A percentile compares a stretch with the other conserved stretches of the same genome.
Evolutionary conservation across 2,113 vertebrate genomes (phyloP).

Genomic region (Caranx melampygus): DNA sequence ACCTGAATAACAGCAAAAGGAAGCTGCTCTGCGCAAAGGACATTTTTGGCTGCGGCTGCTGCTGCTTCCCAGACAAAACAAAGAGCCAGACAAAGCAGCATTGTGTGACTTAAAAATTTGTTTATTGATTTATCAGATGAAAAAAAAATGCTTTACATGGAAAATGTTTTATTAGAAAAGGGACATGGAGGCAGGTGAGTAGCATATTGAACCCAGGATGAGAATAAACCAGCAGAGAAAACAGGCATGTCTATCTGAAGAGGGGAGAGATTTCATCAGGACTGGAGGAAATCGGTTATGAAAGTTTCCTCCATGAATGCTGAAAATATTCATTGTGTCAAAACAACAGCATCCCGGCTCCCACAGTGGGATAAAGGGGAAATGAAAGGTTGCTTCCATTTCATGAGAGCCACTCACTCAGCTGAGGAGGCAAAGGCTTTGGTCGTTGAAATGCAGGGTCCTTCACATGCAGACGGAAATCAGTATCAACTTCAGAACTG

Average conservation of each 20-base stretch:
- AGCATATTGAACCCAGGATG: not conserved
- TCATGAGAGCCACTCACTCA: constrained; percentile 9
- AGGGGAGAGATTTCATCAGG: constrained; percentile 18
- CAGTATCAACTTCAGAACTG: not conserved
- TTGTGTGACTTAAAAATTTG: constrained; percentile 28
- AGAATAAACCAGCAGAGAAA: not conserved
- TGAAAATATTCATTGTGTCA: constrained; percentile 31
- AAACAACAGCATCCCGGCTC: constrained; percentile 10
- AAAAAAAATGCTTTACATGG: not conserved
- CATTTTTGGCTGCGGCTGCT: not conserved
- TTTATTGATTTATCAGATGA: constrained; percentile 12
- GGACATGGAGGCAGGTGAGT: not conserved
- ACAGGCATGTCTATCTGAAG: not conserved
- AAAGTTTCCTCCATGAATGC: constrained; percentile 20
- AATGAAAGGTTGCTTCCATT: constrained; percentile 25
- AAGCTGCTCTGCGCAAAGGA: constrained; percentile 5
- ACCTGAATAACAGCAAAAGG: not conserved
- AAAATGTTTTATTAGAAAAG: not conserved
- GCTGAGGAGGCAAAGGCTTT: constrained; percentile 6
- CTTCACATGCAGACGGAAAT: no score
- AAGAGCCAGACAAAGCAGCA: constrained; percentile 23
- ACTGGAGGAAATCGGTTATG: constrained; percentile 14
- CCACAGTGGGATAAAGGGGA: constrained; percentile 12
- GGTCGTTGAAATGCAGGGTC: constrained; percentile 10
- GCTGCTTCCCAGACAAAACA: not conserved